Conservation (phyloP, 2,797 vertebrate species). For the Allobates femoralis region DNA sequence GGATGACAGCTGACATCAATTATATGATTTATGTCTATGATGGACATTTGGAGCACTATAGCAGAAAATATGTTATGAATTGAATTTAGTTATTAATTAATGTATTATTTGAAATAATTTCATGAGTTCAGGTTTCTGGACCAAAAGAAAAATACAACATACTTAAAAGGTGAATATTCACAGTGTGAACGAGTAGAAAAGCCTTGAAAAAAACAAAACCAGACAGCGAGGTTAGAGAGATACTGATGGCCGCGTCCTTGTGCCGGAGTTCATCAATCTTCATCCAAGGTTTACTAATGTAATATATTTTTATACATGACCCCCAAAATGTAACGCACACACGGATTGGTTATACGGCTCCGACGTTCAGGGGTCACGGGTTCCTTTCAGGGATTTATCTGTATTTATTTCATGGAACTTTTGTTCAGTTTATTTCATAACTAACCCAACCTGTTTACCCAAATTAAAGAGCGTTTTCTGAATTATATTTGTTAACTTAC, state of each 20-base stretch:
- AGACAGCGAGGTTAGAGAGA: neutral
- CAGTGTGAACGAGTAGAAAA: neutral
- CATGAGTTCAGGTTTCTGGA: too few relatives aligned
- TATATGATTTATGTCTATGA: too few relatives aligned
- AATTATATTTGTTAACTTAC: too few relatives aligned
- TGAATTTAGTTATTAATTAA: too few relatives aligned
- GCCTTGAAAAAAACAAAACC: neutral
- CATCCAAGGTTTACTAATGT: neutral
- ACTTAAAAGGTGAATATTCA: neutral
- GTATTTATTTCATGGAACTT: neutral
- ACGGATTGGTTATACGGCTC: neutral
- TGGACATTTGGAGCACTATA: too few relatives aligned
- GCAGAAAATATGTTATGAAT: too few relatives aligned
- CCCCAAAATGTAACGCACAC: neutral
- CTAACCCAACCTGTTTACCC: too few relatives aligned
- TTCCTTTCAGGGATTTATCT: neutral
- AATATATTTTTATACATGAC: neutral
- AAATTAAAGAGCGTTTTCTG: too few relatives aligned
- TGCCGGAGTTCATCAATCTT: neutral
- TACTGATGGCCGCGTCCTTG: neutral
- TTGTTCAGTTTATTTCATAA: too few relatives aligned
- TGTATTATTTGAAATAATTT: too few relatives aligned
- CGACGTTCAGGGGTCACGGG: neutral
- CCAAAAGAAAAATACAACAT: too few relatives aligned
- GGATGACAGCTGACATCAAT: too few relatives aligned